Evolutionary conservation across 2,888 invertebrate genomes (phyloP).

Genomic region (Ichneumoninae sp.): DNA sequence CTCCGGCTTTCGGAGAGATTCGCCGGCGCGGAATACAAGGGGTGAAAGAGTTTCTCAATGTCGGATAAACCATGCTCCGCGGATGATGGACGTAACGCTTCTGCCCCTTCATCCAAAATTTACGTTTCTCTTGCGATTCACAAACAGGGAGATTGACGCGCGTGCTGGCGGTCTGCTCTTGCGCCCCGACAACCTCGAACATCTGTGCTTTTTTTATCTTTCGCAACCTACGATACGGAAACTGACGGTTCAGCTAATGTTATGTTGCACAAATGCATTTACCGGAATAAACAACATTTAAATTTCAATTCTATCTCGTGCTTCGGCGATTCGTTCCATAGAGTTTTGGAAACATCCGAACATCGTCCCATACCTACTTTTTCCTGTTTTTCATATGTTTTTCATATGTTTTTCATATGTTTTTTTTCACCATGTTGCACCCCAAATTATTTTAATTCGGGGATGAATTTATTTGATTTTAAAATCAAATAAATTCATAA

Average conservation of each 20-base stretch:
- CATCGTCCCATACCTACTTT: neutral
- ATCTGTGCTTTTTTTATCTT: neutral
- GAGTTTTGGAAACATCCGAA: neutral
- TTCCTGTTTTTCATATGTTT: neutral
- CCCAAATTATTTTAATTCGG: too few relatives aligned
- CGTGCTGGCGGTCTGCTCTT: neutral
- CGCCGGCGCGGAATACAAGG: constrained; percentile 7
- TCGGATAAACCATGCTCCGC: neutral
- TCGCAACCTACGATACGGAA: neutral
- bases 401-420: neutral
- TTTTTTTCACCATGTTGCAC: neutral
- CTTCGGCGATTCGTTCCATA: neutral
- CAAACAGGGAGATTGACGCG: neutral
- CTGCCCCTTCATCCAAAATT: neutral
- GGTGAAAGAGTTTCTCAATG: constrained; percentile 7
- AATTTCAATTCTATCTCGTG: neutral
- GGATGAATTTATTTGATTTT: too few relatives aligned
- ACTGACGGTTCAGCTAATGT: neutral
- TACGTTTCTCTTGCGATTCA: neutral
- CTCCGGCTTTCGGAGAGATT: constrained; percentile 37
- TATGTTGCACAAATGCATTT: neutral
- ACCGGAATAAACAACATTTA: neutral
- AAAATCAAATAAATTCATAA: too few relatives aligned
- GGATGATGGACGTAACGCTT: neutral
- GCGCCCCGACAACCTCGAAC: neutral